Evolutionary conservation across 2,797 vertebrate species (phyloP), one percentile per base, ranked within the genome.

Genomic region (Galaxias olidus): DNA sequence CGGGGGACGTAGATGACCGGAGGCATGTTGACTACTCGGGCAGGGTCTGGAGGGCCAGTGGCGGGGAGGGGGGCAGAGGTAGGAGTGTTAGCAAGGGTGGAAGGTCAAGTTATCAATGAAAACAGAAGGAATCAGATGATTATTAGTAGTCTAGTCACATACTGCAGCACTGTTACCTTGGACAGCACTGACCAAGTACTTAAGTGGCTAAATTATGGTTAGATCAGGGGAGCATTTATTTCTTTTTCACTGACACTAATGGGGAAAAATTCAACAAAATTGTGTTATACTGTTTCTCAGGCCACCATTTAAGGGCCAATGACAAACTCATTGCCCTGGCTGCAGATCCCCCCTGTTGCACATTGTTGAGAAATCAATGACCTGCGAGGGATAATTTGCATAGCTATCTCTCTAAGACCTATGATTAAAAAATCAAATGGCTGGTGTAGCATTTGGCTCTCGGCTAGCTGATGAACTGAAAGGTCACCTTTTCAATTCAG

Each of bases 11-110:
- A 99, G 84, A 99, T 98, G 81, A 98, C 85, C 0, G 98, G 91
- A 67, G 98, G 98, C 98, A 99, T 99, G 88, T 97, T 98, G 80
- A 99, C 92, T 88, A 99, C 98, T 0, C 97, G 95, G 86, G 98
- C 98, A 64, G 98, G 97, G 85, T 98, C 98, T 99, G 78, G 1
- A 65, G n/a, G 49, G 15, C 20, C 20, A 20, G 49, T 3, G 13
- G 40, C 50, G 42, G 13, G 51, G 59, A 49, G 46, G 47, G 43
- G 14, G 12, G 4, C n/a, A 61, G 76, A 47, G 42, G 15, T 41
- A 8, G 40, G 17, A 13, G 6, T 30, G 30, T 30, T 30, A 30
- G 30, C 3, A 30, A 3, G 2, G 30, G 30, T 30, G 30, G 30
- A 30, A 30, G 6, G 30, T 30, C 30, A 30, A 30, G 30, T 6